phyloP scores from a whole-genome alignment of 2,113 vertebrate genomes.

The Chionodraco myersi region DNA sequence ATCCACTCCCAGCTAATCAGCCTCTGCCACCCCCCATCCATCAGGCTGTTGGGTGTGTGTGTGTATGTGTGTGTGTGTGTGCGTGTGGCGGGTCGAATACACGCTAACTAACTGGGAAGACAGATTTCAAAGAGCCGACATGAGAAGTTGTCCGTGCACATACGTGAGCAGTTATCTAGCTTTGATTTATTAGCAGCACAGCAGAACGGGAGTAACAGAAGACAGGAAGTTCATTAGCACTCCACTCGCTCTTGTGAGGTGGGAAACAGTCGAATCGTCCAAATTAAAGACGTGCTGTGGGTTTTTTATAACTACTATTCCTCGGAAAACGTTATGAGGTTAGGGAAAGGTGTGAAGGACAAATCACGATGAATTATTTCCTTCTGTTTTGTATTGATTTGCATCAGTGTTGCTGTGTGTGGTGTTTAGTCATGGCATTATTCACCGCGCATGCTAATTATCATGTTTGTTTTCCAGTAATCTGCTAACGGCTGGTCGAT shows the following conservation, averaged over 20 bases:
- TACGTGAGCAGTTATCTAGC: not conserved
- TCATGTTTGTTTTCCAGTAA: not conserved
- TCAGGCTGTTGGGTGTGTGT: slow-evolving; percentile 21
- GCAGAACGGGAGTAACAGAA: slow-evolving; percentile 13
- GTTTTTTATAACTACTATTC: too few species aligned
- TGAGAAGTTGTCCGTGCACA: not conserved
- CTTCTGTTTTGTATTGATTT: not conserved
- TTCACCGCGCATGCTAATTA: not conserved
- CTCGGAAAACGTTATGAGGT: too few species aligned
- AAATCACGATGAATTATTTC: not conserved
- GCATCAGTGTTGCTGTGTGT: not conserved
- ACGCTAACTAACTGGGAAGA: not conserved
- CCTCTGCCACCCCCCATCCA: slow-evolving; percentile 69
- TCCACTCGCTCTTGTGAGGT: slow-evolving; percentile 28
- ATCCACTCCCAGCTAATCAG: slow-evolving; percentile 68
- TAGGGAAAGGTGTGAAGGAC: too few species aligned
- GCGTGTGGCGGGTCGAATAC: not conserved
- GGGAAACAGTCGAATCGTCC: not conserved
- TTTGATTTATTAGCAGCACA: slow-evolving; percentile 48
- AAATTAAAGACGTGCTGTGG: too few species aligned
- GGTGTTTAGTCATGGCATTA: not conserved
- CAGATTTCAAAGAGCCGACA: slow-evolving; percentile 8
- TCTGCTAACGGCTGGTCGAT: not conserved
- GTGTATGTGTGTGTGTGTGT: not conserved
- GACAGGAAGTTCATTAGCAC: slow-evolving; percentile 26